Evolutionary conservation across 2,797 vertebrate species (phyloP), one percentile per base, ranked within the genome.

Genomic region (Malacoctenus gilli): DNA sequence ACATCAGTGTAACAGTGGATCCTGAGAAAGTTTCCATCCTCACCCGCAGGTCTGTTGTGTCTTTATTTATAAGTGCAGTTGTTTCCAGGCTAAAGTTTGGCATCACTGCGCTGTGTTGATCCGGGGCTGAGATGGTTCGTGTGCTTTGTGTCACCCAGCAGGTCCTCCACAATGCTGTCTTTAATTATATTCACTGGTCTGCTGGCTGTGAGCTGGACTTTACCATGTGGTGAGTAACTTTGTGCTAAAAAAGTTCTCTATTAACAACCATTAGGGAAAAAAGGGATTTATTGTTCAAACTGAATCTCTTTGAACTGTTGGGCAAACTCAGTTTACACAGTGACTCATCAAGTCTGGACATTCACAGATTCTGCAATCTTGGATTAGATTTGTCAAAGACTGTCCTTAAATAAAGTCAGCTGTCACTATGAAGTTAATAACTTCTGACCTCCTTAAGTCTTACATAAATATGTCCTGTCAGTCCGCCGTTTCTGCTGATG

Each of bases 201-300:
- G 4, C 6, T 91, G 44, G 78, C 79, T 34, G 65, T 86, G 56
- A 59, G 69, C 14, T 82, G 54, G 9, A 75, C 75, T 39, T 66
- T 66, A 38, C 64, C 80, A 51, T 87, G 77, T 43, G 84, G 92
- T 92, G 83, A 86, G 70, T 77, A 53, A 19, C 16, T 3, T 54
- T 41, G 16, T 34, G 3, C 9, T 18, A 34, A 47, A 8, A 35
- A 48, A 42, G 18, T 6, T 22, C 22, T 8, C 14, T 35, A 19
- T 40, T 2, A n/a, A 0, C 18, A 2, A n/a, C 36, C 4, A 20
- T 10, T 10, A n/a, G 51, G 0, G 36, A 25, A 8, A 8, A 31
- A 19, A 32, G 57, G 21, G 0, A 1, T 1, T 10, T 2, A 22
- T 7, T 35, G 8, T 0, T 1, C 11, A 28, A 3, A 5, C 1